These are phyloP conservation scores for Babyrousa celebensis DNA, from an alignment of 2,797 vertebrate species.

Conservation along the genomic window DNA sequence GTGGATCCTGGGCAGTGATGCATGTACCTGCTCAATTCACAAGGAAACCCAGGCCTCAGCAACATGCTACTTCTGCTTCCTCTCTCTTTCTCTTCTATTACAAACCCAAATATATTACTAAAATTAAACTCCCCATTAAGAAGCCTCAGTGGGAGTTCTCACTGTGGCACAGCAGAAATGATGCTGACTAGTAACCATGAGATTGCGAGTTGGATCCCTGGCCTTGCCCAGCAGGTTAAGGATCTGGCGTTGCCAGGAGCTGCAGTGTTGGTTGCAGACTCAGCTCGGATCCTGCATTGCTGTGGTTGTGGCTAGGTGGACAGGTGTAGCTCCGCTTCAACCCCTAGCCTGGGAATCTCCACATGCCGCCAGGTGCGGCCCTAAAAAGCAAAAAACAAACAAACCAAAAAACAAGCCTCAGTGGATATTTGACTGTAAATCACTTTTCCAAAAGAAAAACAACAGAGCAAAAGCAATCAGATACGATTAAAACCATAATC, in stretches of 20 bases:
- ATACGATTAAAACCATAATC: background rate
- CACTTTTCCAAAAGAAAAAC: conserved; percentile 58
- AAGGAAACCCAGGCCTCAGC: background rate
- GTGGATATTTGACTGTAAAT: conserved; percentile 49
- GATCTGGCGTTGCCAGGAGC: too few species aligned
- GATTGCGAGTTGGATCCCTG: too few species aligned
- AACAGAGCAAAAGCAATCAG: background rate
- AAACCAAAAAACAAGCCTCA: background rate
- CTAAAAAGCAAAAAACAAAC: too few species aligned
- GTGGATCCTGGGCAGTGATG: background rate
- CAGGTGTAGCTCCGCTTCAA: too few species aligned
- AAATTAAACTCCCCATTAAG: conserved; percentile 31
- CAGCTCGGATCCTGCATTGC: too few species aligned
- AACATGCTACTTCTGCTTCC: background rate
- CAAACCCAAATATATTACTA: conserved; percentile 35
- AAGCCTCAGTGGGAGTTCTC: background rate
- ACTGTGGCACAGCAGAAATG: too few species aligned
- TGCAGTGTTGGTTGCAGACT: too few species aligned
- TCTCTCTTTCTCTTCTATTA: background rate
- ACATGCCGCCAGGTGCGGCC: too few species aligned
- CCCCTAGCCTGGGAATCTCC: too few species aligned
- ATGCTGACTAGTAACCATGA: too few species aligned
- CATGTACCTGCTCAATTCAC: background rate
- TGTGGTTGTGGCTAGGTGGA: too few species aligned
- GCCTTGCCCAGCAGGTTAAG: too few species aligned